A percentile compares a stretch with the other conserved stretches of the same genome.
Conservation (phyloP, 2,888 invertebrate genomes). For the Cephus sareptanus region DNA sequence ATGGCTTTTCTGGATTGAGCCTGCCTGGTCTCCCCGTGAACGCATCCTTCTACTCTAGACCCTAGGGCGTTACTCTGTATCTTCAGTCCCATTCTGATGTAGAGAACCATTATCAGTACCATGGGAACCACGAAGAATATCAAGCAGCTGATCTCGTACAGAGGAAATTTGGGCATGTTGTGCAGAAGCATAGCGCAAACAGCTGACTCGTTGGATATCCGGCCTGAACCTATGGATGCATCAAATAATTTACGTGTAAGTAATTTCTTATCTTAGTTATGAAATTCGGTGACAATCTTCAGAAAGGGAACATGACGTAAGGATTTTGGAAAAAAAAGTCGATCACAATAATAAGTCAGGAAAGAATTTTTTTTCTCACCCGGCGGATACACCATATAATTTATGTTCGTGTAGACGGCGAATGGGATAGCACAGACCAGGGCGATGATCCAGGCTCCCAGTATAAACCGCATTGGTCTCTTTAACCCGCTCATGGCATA, state of each 20-base stretch:
- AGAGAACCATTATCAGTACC: constrained; percentile 80
- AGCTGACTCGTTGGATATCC: constrained; percentile 76
- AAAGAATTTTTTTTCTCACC: constrained; percentile 59
- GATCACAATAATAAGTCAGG: too few species aligned
- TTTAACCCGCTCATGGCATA: constrained; percentile 86
- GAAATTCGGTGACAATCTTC: too few species aligned
- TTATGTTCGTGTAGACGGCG: constrained; percentile 77
- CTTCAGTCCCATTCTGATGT: constrained; percentile 79
- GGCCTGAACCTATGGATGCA: constrained; percentile 58
- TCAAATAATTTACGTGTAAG: too few species aligned
- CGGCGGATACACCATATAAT: constrained; percentile 79
- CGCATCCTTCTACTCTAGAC: constrained; percentile 72
- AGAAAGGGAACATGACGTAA: too few species aligned
- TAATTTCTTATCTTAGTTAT: too few species aligned
- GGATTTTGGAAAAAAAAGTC: too few species aligned
- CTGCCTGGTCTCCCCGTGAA: constrained; percentile 77
- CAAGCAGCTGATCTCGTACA: constrained; percentile 83
- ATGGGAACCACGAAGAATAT: constrained; percentile 83
- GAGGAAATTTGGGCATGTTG: constrained; percentile 70
- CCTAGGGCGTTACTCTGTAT: constrained; percentile 66
- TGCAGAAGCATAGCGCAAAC: constrained; percentile 78
- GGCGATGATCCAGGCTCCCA: constrained; percentile 80
- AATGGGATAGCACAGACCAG: constrained; percentile 81
- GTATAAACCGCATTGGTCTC: constrained; percentile 81
- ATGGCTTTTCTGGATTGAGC: constrained; percentile 80